A percentile compares a stretch with the other conserved stretches of the same genome.
Conservation (phyloP, 1,140 invertebrate genomes). For the Cydia amplana region DNA sequence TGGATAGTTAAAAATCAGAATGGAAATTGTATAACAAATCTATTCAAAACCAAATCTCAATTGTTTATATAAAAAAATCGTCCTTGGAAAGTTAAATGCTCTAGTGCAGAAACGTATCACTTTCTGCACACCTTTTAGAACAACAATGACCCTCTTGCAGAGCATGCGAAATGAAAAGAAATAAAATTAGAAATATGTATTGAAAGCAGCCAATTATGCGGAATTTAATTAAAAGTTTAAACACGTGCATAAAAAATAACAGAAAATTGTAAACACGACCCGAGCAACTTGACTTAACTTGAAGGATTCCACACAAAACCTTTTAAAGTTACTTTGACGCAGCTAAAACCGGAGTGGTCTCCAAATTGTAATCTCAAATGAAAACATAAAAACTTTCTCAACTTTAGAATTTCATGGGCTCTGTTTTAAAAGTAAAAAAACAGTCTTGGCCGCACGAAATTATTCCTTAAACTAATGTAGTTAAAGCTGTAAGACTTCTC, state of each 20-base stretch:
- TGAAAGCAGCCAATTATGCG: neutral
- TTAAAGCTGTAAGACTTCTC: neutral
- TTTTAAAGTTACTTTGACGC: constrained; percentile 1
- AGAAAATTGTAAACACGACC: neutral
- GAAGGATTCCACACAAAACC: neutral
- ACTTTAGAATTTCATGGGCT: constrained; percentile 13
- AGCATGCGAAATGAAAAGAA: neutral
- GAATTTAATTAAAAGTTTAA: neutral
- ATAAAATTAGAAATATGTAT: neutral
- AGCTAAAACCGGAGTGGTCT: constrained; percentile 8
- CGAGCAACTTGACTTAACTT: neutral
- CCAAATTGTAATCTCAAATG: constrained; percentile 13
- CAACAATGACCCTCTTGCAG: too few species aligned
- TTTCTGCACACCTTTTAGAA: too few species aligned
- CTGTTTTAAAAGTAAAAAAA: neutral
- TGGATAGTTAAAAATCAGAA: too few species aligned
- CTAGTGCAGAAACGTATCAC: too few species aligned
- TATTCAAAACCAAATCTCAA: too few species aligned
- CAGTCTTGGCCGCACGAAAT: neutral
- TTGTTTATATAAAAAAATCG: too few species aligned
- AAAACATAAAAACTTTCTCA: constrained; percentile 24
- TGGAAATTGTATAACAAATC: too few species aligned
- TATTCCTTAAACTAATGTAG: neutral
- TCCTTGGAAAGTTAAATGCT: too few species aligned
- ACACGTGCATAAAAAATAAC: neutral